These are phyloP conservation scores for Stegophylla sp. DNA, from an alignment of 2,888 invertebrate species.

Conservation along the genomic window DNA sequence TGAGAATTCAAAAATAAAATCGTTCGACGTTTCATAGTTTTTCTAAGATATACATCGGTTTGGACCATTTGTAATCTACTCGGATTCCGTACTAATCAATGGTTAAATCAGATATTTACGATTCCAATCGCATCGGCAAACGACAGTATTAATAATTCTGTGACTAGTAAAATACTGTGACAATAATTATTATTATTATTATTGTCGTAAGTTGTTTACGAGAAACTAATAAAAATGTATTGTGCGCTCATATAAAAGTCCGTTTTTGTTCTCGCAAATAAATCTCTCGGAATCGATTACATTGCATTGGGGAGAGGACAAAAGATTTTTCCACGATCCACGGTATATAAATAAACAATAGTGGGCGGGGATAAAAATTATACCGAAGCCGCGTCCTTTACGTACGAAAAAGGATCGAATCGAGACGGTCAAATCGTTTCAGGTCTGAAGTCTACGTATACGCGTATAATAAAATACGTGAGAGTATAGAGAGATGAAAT, in stretches of 20 bases:
- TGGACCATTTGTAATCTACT: too few species aligned
- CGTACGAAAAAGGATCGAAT: conserved; percentile 35
- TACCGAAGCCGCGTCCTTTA: conserved; percentile 33
- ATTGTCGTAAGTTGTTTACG: background rate
- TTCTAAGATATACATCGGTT: too few species aligned
- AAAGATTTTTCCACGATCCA: conserved; percentile 28
- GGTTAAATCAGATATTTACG: background rate
- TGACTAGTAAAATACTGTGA: background rate
- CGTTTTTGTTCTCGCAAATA: conserved; percentile 39
- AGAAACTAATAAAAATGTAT: conserved; percentile 24
- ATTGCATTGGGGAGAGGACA: conserved; percentile 11
- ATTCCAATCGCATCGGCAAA: background rate
- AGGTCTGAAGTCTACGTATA: conserved; percentile 30
- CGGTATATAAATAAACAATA: conserved; percentile 51
- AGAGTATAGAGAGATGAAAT: conserved; percentile 29
- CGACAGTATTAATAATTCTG: background rate
- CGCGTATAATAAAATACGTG: conserved; percentile 45
- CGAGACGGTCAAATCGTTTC: conserved; percentile 52
- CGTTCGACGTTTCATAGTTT: too few species aligned
- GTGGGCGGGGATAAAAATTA: conserved; percentile 38
- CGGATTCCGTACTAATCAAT: background rate
- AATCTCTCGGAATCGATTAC: conserved; percentile 50
- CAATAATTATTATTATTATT: conserved; percentile 20
- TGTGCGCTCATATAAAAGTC: conserved; percentile 4
- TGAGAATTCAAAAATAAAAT: too few species aligned